phyloP scores from a whole-genome alignment of 2,797 vertebrate species.

The Luscinia luscinia region DNA sequence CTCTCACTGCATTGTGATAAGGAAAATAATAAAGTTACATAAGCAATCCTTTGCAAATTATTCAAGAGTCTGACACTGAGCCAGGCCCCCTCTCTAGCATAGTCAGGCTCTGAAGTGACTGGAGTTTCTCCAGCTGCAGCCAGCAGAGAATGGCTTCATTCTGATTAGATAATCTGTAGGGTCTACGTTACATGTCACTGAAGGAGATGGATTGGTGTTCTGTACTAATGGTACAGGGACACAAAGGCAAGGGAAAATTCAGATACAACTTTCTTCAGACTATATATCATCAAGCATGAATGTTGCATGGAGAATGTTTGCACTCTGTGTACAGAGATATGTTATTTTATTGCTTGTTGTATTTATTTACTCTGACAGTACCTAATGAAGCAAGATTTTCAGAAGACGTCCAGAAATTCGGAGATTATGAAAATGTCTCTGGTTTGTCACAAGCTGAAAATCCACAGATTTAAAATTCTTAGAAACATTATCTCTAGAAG shows the following conservation, averaged over 20 bases:
- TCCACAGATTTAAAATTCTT: background rate
- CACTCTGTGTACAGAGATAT: background rate
- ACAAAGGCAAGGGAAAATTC: conserved; percentile 27
- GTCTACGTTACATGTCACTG: background rate
- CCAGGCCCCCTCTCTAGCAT: background rate
- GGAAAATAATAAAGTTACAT: conserved; percentile 24
- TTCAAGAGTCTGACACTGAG: background rate
- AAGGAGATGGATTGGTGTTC: conserved; percentile 47
- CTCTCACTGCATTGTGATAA: background rate
- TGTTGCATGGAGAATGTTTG: conserved; percentile 45
- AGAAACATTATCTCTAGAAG: background rate
- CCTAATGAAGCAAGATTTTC: background rate
- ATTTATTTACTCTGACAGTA: background rate
- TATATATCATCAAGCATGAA: background rate
- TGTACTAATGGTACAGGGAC: background rate
- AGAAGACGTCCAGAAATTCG: background rate
- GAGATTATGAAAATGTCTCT: background rate
- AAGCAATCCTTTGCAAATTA: background rate
- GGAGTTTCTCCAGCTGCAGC: conserved; percentile 25
- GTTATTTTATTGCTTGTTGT: background rate
- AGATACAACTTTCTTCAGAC: background rate
- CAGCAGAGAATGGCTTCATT: conserved; percentile 29
- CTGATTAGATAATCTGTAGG: background rate
- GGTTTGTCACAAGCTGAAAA: background rate
- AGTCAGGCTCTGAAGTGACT: conserved; percentile 12